Evolutionary conservation across 2,797 vertebrate genomes (phyloP).

Genomic region (Catharus ustulatus): DNA sequence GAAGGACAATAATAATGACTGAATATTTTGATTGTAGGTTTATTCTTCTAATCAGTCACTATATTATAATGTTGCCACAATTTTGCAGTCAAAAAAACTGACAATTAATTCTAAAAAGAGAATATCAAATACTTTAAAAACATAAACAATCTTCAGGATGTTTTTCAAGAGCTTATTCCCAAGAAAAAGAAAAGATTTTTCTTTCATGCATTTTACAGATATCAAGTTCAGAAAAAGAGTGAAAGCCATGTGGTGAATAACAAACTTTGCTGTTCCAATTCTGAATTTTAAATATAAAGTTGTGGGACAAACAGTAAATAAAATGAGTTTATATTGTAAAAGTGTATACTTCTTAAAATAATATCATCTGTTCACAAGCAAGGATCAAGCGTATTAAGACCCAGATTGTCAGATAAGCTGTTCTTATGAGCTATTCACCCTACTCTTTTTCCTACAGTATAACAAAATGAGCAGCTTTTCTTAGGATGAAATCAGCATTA

Average conservation of each 20-base stretch:
- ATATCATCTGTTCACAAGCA: neutral
- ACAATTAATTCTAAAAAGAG: neutral
- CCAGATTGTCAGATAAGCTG: neutral
- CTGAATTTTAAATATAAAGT: neutral
- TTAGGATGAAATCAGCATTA: neutral
- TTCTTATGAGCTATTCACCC: constrained; percentile 8
- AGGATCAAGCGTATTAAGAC: neutral
- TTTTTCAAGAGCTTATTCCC: neutral
- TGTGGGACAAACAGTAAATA: neutral
- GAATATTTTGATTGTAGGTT: neutral
- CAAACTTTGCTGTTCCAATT: neutral
- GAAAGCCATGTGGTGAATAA: neutral
- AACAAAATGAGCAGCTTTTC: neutral
- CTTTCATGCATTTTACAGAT: neutral
- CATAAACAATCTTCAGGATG: neutral
- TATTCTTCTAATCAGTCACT: neutral
- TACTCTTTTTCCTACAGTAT: neutral
- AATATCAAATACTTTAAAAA: neutral
- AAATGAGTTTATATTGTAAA: neutral
- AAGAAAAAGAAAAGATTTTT: neutral
- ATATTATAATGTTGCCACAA: neutral
- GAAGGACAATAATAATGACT: neutral
- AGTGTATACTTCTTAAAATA: neutral
- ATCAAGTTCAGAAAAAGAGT: neutral
- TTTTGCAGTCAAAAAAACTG: neutral